These are phyloP conservation scores for Geophilus truncorum DNA, from an alignment of 2,888 invertebrate species.

Conservation along the genomic window DNA sequence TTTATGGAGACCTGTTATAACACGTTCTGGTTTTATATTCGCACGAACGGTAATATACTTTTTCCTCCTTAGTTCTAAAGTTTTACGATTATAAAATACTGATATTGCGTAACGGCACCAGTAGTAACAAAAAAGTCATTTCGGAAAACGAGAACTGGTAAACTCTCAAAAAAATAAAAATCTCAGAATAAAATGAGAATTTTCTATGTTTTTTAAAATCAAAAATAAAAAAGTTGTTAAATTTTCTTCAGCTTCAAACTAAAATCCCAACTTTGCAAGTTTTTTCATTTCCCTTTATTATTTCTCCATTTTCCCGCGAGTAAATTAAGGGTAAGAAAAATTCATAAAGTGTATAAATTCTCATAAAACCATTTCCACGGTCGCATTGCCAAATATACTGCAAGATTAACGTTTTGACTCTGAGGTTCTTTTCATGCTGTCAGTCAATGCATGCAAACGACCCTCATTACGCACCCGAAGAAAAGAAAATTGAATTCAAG, in stretches of 20 bases:
- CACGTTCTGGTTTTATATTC: neutral
- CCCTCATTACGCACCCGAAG: neutral
- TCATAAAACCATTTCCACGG: neutral
- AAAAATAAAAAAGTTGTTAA: neutral
- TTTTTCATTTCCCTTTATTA: too few species aligned
- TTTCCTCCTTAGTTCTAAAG: too few species aligned
- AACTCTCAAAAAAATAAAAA: too few species aligned
- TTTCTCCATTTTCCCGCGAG: too few species aligned
- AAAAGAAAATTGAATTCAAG: conserved; percentile 23
- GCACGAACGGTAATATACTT: neutral
- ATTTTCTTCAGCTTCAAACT: neutral
- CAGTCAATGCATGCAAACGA: neutral
- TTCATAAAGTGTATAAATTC: neutral
- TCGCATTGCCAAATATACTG: neutral
- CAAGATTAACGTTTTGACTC: neutral
- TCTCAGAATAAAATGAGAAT: too few species aligned
- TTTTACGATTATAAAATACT: too few species aligned
- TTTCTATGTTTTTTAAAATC: too few species aligned
- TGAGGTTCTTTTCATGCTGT: neutral
- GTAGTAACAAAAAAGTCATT: too few species aligned
- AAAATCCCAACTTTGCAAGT: too few species aligned
- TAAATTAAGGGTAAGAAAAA: neutral
- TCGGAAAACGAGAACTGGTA: too few species aligned
- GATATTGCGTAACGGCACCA: too few species aligned
- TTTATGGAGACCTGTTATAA: neutral